phyloP scores from a whole-genome alignment of 2,113 vertebrate genomes.

The Crotalus helleri region DNA sequence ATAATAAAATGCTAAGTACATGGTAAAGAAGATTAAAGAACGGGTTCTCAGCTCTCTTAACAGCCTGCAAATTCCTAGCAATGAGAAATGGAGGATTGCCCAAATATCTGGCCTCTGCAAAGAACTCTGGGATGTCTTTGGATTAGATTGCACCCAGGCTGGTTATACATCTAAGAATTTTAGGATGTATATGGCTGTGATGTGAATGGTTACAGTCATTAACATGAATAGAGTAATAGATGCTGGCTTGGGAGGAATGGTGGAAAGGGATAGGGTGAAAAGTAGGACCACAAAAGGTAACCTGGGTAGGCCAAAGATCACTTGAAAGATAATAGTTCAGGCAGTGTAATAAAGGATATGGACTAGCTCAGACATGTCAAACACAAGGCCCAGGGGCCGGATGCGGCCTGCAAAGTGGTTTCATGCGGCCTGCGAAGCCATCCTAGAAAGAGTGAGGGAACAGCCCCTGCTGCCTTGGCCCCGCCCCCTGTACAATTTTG shows the following conservation, averaged over 20 bases:
- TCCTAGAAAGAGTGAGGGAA: too few relatives aligned
- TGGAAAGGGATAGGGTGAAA: neutral
- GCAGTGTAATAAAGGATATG: neutral
- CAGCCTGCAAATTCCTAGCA: neutral
- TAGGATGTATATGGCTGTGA: neutral
- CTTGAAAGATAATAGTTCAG: neutral
- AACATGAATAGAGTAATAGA: neutral
- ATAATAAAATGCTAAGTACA: neutral
- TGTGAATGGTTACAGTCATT: neutral
- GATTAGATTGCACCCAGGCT: neutral
- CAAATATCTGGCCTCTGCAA: neutral
- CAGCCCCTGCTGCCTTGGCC: too few relatives aligned
- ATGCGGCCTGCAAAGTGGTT: too few relatives aligned
- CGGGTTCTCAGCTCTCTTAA: neutral
- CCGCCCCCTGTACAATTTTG: too few relatives aligned
- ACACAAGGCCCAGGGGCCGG: too few relatives aligned
- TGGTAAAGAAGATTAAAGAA: neutral
- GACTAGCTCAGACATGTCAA: neutral
- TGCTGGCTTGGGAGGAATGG: neutral
- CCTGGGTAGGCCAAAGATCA: neutral
- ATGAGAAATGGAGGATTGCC: neutral
- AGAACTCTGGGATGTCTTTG: neutral
- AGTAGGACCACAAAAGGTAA: neutral
- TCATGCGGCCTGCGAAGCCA: too few relatives aligned
- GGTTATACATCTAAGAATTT: neutral